phyloP scores from a whole-genome alignment of 1,140 invertebrate genomes.

The Solenopsis fugax region DNA sequence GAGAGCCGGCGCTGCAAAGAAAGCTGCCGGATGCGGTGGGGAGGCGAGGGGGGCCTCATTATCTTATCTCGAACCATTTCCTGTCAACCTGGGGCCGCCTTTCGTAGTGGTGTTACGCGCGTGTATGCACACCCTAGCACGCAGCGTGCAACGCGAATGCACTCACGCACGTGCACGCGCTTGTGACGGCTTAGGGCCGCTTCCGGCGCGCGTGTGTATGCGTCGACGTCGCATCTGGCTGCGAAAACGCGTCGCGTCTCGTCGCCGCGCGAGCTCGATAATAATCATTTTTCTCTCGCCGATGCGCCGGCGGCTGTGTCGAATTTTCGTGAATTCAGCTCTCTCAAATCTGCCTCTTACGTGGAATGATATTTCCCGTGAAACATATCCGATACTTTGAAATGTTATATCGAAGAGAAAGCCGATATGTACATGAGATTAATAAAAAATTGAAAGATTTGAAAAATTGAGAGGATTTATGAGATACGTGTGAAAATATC shows the following conservation, averaged over 20 bases:
- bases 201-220: constrained; percentile 65
- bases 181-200: constrained; percentile 52
- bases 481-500: not conserved
- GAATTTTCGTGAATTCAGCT: constrained; percentile 45
- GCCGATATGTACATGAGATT: not conserved
- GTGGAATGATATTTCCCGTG: not conserved
- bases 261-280: constrained; percentile 55
- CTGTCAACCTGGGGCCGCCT: constrained; percentile 80
- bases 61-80: constrained; percentile 83
- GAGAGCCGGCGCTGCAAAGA: constrained; percentile 63
- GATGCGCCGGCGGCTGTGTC: constrained; percentile 10
- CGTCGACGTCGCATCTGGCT: constrained; percentile 58
- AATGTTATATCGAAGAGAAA: not conserved
- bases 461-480: not conserved
- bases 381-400: not conserved
- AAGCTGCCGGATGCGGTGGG: constrained; percentile 73
- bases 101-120: constrained; percentile 69
- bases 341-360: constrained; percentile 9
- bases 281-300: constrained; percentile 70
- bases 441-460: not conserved
- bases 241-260: constrained; percentile 4
- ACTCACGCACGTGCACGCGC: constrained; percentile 16
- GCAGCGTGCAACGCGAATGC: constrained; percentile 8
- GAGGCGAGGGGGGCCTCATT: constrained; percentile 78
- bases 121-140: constrained; percentile 29